A percentile compares a stretch with the other conserved stretches of the same genome.
These are phyloP conservation scores for Crotalus helleri DNA, from an alignment of 2,113 vertebrate species.

Conservation along the genomic window DNA sequence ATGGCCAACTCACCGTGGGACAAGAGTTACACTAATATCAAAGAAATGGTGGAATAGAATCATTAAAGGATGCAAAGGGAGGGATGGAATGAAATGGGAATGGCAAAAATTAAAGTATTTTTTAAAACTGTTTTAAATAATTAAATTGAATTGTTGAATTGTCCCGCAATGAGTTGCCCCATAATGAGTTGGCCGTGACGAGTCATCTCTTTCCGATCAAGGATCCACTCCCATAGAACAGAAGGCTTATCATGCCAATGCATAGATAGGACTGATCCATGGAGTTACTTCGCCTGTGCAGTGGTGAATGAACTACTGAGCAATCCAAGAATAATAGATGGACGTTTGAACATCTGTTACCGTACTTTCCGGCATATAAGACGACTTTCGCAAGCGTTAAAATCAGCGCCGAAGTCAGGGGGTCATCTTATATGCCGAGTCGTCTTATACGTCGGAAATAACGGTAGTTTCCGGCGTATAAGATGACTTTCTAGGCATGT, in stretches of 20 bases:
- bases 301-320: background rate
- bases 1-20: background rate
- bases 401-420: too few species aligned
- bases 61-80: background rate
- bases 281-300: background rate
- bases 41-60: background rate
- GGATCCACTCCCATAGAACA: conserved; percentile 40
- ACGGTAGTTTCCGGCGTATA: too few species aligned
- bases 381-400: too few species aligned
- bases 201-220: background rate
- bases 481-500: too few species aligned
- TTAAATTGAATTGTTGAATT: background rate
- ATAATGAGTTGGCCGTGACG: background rate
- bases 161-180: too few species aligned
- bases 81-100: background rate
- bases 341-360: background rate
- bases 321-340: background rate
- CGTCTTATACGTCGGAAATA: too few species aligned
- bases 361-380: too few species aligned
- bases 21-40: background rate
- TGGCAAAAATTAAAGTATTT: background rate
- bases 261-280: background rate
- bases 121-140: background rate
- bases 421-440: too few species aligned
- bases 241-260: background rate